Percentiles rank a stretch among this genome's conserved stretches.
Evolutionary conservation across 1,140 invertebrate species (phyloP).

Genomic region (Lepidurus arcticus): DNA sequence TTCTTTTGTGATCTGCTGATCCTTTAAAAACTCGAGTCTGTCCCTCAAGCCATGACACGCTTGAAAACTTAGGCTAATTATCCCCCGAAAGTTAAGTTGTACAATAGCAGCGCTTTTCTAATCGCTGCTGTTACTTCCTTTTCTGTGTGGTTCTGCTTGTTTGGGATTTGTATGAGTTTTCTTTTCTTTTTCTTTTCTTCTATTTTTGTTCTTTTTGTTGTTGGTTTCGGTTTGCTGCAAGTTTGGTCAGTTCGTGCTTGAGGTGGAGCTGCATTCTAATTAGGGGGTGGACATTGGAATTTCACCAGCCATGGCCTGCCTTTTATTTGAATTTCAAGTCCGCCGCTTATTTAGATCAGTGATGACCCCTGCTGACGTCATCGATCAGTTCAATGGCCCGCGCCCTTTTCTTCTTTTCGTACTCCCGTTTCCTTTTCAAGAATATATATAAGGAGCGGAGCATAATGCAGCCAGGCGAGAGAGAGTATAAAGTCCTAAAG

Average conservation of each 20-base stretch:
- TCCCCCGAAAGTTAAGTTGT: constrained; percentile 3
- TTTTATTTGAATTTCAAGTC: constrained; percentile 22
- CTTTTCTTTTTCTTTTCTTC: background rate
- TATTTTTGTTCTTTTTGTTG: background rate
- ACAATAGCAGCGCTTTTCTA: background rate
- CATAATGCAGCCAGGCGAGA: background rate
- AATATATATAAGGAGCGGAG: constrained; percentile 13
- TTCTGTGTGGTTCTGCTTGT: constrained; percentile 8
- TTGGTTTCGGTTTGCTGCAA: constrained; percentile 5
- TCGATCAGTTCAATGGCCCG: constrained; percentile 20
- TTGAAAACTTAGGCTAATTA: constrained; percentile 16
- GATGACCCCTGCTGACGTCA: constrained; percentile 20
- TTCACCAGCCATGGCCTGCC: constrained; percentile 1
- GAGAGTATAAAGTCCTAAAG: background rate
- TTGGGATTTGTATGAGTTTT: constrained; percentile 1
- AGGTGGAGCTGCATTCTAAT: constrained; percentile 15
- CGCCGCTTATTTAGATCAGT: constrained; percentile 18
- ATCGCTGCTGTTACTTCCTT: constrained; percentile 21
- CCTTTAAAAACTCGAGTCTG: background rate
- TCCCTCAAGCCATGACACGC: constrained; percentile 2
- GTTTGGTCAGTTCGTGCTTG: constrained; percentile 21
- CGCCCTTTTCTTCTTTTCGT: constrained; percentile 9
- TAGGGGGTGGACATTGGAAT: constrained; percentile 21
- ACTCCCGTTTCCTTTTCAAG: constrained; percentile 15
- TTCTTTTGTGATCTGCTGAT: background rate